A percentile compares a stretch with the other conserved stretches of the same genome.
These are phyloP conservation scores for Onychorhynchus coronatus DNA, from an alignment of 2,113 vertebrate genomes.

Conservation along the genomic window DNA sequence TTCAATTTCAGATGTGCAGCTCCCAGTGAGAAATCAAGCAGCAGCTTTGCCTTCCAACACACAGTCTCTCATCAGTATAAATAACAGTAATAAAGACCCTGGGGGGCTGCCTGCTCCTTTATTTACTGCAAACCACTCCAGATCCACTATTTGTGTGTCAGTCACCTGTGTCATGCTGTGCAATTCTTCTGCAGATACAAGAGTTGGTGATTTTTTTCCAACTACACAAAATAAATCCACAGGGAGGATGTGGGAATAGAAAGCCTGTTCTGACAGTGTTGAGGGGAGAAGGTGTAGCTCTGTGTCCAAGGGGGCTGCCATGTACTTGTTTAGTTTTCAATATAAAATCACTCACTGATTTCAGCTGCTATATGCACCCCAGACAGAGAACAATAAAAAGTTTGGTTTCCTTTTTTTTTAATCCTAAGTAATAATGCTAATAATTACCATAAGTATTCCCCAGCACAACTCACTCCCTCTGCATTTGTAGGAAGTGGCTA, in stretches of 20 bases:
- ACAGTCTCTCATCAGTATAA: neutral
- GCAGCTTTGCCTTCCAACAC: neutral
- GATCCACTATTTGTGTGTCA: neutral
- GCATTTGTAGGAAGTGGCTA: neutral
- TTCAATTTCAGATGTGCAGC: neutral
- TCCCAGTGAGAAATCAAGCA: neutral
- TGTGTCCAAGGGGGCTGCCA: neutral
- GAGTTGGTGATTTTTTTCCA: neutral
- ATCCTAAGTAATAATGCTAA: constrained; percentile 11
- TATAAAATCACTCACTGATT: neutral
- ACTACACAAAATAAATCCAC: neutral
- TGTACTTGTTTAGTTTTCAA: constrained; percentile 30
- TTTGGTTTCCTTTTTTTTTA: neutral
- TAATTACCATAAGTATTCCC: neutral
- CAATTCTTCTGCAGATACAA: neutral
- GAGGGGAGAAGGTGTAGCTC: neutral
- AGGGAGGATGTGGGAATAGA: neutral
- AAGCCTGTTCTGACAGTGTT: neutral
- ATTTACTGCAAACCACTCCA: neutral
- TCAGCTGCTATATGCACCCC: constrained; percentile 9
- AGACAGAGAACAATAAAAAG: constrained; percentile 11
- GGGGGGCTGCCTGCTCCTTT: neutral
- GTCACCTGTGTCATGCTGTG: neutral
- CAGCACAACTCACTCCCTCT: neutral
- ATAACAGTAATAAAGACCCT: neutral